A percentile compares a stretch with the other conserved stretches of the same genome.
These are phyloP conservation scores for Odontesthes bonariensis DNA, from an alignment of 2,113 vertebrate genomes.

Conservation along the genomic window DNA sequence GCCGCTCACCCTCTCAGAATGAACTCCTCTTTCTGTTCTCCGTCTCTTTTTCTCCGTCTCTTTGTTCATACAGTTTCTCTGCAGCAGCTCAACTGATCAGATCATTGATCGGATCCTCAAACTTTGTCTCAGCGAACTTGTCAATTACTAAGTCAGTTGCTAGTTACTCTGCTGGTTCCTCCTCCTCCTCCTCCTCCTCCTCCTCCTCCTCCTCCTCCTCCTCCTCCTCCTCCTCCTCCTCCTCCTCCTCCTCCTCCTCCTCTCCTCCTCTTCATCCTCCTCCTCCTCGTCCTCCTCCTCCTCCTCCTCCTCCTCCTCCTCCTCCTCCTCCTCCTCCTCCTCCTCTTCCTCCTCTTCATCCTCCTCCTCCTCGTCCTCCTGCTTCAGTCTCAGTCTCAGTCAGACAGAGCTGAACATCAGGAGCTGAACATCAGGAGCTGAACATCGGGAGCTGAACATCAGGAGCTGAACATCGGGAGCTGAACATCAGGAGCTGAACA, in stretches of 20 bases:
- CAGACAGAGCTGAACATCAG: not conserved
- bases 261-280: no score
- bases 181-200: not conserved
- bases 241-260: not conserved
- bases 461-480: not conserved
- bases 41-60: not conserved
- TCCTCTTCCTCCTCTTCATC: no score
- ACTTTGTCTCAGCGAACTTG: not conserved
- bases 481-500: not conserved
- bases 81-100: not conserved
- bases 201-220: no score
- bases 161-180: not conserved
- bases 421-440: not conserved
- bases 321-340: no score
- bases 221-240: no score
- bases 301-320: not conserved
- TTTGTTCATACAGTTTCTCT: not conserved
- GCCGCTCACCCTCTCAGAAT: not conserved
- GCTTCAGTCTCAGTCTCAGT: constrained; percentile 12
- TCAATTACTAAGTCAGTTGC: not conserved
- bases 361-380: no score
- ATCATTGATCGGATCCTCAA: not conserved
- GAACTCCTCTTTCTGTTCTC: not conserved
- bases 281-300: no score
- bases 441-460: not conserved